Evolutionary conservation across 2,888 invertebrate genomes (phyloP).

Genomic region (Marasmarcha lunaedactyla): DNA sequence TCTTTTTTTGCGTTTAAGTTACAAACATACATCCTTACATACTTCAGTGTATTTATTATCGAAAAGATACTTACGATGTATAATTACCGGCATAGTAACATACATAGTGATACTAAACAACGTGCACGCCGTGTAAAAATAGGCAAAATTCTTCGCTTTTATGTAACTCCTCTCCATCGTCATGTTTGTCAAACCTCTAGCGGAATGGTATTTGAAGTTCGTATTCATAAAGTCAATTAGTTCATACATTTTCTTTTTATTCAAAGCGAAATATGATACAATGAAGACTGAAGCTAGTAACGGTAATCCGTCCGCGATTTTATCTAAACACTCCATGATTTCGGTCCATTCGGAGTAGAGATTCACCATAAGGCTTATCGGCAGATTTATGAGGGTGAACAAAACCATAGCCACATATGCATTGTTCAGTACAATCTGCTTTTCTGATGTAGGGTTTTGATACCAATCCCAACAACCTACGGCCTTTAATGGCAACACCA

Average conservation of each 20-base stretch:
- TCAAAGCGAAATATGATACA: constrained; percentile 35
- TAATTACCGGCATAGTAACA: constrained; percentile 32
- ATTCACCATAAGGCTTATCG: constrained; percentile 28
- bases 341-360: constrained; percentile 41
- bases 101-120: constrained; percentile 51
- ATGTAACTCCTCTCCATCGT: constrained; percentile 40
- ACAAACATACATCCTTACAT: no score
- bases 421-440: constrained; percentile 30
- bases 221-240: constrained; percentile 35
- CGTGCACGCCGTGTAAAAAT: constrained; percentile 44
- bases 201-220: constrained; percentile 46
- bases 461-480: constrained; percentile 52
- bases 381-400: constrained; percentile 28
- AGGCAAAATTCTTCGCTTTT: constrained; percentile 37
- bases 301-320: constrained; percentile 44
- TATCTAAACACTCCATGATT: constrained; percentile 39
- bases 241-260: constrained; percentile 34
- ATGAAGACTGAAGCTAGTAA: constrained; percentile 34
- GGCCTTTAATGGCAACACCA: constrained; percentile 36
- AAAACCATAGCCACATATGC: constrained; percentile 35
- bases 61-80: constrained; percentile 37
- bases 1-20: no score
- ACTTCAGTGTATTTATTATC: no score
- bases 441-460: constrained; percentile 21
- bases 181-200: constrained; percentile 49